Evolutionary conservation across 2,797 vertebrate species (phyloP).

Genomic region (Rhinichthys osculus): DNA sequence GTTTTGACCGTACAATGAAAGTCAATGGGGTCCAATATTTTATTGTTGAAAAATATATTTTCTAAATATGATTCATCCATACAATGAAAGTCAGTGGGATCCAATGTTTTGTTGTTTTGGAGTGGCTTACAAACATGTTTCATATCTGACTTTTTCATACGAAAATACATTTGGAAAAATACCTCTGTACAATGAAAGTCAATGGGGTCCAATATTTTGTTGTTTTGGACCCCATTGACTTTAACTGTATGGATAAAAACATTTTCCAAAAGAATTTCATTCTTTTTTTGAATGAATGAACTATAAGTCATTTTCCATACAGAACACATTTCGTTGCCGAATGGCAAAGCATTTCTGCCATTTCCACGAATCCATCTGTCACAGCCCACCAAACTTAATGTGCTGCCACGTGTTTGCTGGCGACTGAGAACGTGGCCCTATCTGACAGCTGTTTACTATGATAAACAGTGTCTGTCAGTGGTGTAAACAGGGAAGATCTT

Average conservation of each 20-base stretch:
- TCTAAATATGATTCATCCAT: no score
- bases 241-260: neutral
- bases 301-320: neutral
- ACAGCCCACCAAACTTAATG: slow-evolving; percentile 18
- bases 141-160: neutral
- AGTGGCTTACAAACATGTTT: neutral
- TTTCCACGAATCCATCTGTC: slow-evolving; percentile 22
- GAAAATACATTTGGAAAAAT: no score
- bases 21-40: neutral
- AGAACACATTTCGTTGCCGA: neutral
- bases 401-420: slow-evolving; percentile 5
- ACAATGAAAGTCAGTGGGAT: no score
- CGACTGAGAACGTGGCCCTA: slow-evolving; percentile 11
- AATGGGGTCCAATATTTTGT: neutral
- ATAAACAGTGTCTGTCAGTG: slow-evolving; percentile 57
- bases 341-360: neutral
- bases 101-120: neutral
- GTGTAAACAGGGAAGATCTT: slow-evolving; percentile 56
- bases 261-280: neutral
- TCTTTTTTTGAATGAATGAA: neutral
- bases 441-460: slow-evolving; percentile 64
- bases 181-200: no score
- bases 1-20: neutral
- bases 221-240: neutral
- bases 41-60: neutral